Conservation (phyloP, 2,888 invertebrate genomes). For the Caenorhabditis drosophilae region DNA sequence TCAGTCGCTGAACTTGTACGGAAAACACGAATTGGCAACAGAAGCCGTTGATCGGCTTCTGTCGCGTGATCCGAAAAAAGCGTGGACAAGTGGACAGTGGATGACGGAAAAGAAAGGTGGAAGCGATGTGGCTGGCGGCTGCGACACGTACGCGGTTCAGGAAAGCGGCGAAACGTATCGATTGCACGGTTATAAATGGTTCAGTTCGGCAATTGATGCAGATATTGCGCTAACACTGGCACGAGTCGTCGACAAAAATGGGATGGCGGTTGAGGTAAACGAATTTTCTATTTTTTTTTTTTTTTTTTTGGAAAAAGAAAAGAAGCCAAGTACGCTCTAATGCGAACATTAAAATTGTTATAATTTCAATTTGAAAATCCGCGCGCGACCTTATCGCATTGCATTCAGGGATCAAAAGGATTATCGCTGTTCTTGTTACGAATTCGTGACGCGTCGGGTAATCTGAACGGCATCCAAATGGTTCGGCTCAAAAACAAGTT, state of each 20-base stretch:
- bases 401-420: conserved; percentile 72
- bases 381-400: too few species aligned
- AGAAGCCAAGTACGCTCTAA: too few species aligned
- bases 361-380: too few species aligned
- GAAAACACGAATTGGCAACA: conserved; percentile 33
- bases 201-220: conserved; percentile 74
- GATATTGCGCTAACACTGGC: conserved; percentile 74
- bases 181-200: conserved; percentile 75
- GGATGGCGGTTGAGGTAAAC: conserved; percentile 67
- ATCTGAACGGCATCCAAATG: conserved; percentile 73
- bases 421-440: conserved; percentile 73
- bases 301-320: too few species aligned
- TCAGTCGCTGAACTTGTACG: conserved; percentile 35
- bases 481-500: conserved; percentile 74
- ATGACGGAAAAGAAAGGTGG: conserved; percentile 75
- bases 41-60: conserved; percentile 40
- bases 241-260: conserved; percentile 70
- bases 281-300: too few species aligned
- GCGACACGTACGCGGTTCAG: conserved; percentile 59
- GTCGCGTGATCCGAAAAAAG: conserved; percentile 58
- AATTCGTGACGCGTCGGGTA: conserved; percentile 69
- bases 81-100: conserved; percentile 76
- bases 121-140: conserved; percentile 73
- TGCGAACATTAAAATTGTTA: too few species aligned
- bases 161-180: conserved; percentile 56